These are phyloP conservation scores for Festucalex cinctus DNA, from an alignment of 2,113 vertebrate genomes.

Conservation along the genomic window DNA sequence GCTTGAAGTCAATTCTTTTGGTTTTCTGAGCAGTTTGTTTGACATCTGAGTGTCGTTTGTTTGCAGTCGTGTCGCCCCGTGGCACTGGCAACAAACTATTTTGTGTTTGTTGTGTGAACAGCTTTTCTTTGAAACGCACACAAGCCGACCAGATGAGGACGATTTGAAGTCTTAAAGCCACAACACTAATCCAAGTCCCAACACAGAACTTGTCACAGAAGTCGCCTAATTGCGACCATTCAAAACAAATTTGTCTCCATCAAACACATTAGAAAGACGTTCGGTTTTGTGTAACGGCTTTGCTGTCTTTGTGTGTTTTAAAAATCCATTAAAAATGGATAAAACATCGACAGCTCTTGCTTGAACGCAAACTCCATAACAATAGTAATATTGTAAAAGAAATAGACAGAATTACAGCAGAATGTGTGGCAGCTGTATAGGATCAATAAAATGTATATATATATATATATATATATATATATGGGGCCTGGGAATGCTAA, in stretches of 20 bases:
- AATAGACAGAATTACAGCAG: too few relatives aligned
- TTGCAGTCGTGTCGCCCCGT: not conserved
- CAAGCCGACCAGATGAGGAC: not conserved
- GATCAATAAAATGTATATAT: too few relatives aligned
- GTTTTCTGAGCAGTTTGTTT: not conserved
- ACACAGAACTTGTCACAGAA: not conserved
- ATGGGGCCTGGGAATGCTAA: too few relatives aligned
- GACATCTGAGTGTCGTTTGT: too few relatives aligned
- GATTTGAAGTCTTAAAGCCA: not conserved
- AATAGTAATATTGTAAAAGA: not conserved
- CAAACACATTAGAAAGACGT: not conserved
- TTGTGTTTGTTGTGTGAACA: conserved; percentile 3
- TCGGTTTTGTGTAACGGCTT: too few relatives aligned
- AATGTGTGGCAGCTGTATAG: too few relatives aligned
- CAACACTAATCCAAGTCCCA: not conserved
- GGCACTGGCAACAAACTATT: not conserved
- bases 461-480: too few relatives aligned
- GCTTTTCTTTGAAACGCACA: not conserved
- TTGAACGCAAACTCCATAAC: not conserved
- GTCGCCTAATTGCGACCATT: not conserved
- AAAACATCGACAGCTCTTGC: not conserved
- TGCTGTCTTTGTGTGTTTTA: not conserved
- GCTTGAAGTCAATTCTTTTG: too few relatives aligned
- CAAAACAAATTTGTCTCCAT: not conserved
- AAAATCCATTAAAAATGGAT: not conserved